Evolutionary conservation across 2,888 invertebrate species (phyloP).

Genomic region (Epiblema foenella): DNA sequence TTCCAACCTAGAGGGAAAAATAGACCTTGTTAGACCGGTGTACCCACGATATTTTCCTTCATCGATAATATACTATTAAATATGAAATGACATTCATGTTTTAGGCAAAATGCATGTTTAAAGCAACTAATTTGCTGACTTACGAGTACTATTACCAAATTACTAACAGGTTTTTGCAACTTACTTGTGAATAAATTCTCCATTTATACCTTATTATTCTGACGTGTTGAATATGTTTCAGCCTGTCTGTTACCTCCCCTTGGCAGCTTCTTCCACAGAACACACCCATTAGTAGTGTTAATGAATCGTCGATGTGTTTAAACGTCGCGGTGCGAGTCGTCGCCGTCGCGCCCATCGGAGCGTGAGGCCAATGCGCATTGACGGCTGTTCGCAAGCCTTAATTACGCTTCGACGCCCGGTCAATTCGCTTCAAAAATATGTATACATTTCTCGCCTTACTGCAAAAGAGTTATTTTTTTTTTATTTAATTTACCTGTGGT

Average conservation of each 20-base stretch:
- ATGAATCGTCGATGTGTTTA: conserved; percentile 25
- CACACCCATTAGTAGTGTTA: conserved; percentile 18
- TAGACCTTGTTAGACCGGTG: too few relatives aligned
- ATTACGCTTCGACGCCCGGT: conserved; percentile 64
- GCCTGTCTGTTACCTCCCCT: background rate
- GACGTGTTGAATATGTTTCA: background rate
- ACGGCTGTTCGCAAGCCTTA: conserved; percentile 73
- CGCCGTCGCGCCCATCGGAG: conserved; percentile 53
- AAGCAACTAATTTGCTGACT: too few relatives aligned
- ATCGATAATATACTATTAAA: too few relatives aligned
- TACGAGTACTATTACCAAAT: too few relatives aligned
- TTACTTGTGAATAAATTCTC: background rate
- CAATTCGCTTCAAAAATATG: background rate
- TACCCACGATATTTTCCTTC: too few relatives aligned
- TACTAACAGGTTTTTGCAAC: too few relatives aligned
- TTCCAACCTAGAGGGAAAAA: too few relatives aligned
- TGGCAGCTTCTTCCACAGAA: background rate
- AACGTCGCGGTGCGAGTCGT: conserved; percentile 28
- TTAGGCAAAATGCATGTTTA: too few relatives aligned
- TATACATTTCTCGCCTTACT: background rate
- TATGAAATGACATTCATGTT: too few relatives aligned
- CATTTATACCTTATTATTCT: background rate
- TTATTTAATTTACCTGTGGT: too few relatives aligned
- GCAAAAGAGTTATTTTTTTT: too few relatives aligned
- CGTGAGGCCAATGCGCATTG: conserved; percentile 66